Evolutionary conservation across 2,888 invertebrate species (phyloP), one percentile per base, ranked within the genome.

Genomic region (Cataglyphis livida): DNA sequence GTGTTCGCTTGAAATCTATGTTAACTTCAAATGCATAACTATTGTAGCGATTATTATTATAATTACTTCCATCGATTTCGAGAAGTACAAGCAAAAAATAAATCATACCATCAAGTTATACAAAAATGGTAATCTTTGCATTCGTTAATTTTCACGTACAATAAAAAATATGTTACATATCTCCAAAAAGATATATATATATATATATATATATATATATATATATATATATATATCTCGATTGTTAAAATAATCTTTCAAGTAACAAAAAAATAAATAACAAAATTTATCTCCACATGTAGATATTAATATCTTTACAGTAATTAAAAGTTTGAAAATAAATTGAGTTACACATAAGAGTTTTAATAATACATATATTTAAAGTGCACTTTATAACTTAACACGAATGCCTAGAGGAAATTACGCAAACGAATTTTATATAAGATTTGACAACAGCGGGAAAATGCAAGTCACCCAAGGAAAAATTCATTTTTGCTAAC

Each of bases 401-500:
- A 70, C 18, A 70, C 70, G 9, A 28, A 18, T 21, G 57, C 10
- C 12, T 70, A 44, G 9, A 59, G 28, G 28, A n/a, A 10, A 28
- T 57, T 21, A n/a, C 21, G 9, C n/a, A 76, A 68, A 70, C 32
- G 44, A 78, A 32, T 41, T 21, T 44, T 76, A 41, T n/a, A 51
- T 57, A 57, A 57, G 38, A 41, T 59, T 78, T 70, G 9, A 66
- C 3, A 4, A 15, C 18, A 25, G 78, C 59, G 28, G 2, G 32
- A 57, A 78, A 68, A 78, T 78, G 44, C 59, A 79, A 79, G 18
- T 71, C 25, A 18, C 32, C 15, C 18, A 25, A 18, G 21, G 32
- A 44, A 35, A 64, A 82, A 82, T 78, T 76, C 61, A 62, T 79
- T 82, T 82, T 38, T 75, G 32, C 61, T 51, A 41, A 41, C 32